A percentile compares a stretch with the other conserved stretches of the same genome.
phyloP scores from a whole-genome alignment of 2,113 vertebrate genomes.

The Semicossyphus pulcher region DNA sequence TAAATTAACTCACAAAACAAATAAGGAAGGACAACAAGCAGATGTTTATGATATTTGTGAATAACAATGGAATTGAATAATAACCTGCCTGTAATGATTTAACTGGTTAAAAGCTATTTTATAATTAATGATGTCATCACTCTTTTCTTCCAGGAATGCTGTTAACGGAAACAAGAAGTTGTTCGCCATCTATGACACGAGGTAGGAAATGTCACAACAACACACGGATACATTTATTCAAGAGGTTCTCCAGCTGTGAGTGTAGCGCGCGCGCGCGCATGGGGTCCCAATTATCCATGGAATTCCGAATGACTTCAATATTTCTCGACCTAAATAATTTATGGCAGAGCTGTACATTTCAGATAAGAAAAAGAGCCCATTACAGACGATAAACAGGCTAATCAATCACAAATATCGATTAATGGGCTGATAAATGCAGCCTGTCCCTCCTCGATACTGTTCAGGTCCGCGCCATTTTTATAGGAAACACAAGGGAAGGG shows the following conservation, averaged over 20 bases:
- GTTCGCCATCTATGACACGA: constrained; percentile 94
- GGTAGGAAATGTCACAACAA: constrained; percentile 81
- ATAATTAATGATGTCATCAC: constrained; percentile 33
- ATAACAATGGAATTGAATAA: too few species aligned
- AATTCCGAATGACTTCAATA: neutral
- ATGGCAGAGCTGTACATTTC: neutral
- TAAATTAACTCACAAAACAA: neutral
- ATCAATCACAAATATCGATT: constrained; percentile 52
- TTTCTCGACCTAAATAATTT: constrained; percentile 18
- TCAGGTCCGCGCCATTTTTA: constrained; percentile 71
- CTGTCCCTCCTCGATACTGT: constrained; percentile 32
- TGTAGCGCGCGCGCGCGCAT: neutral
- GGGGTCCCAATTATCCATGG: constrained; percentile 1
- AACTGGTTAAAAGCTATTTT: constrained; percentile 2
- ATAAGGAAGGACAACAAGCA: neutral
- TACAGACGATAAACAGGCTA: constrained; percentile 4
- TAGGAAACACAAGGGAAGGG: constrained; percentile 52
- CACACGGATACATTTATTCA: neutral
- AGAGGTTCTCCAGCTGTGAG: neutral
- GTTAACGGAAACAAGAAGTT: constrained; percentile 94
- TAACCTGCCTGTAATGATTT: neutral
- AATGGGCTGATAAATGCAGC: constrained; percentile 41
- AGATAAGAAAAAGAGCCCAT: neutral
- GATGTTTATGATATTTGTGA: too few species aligned
- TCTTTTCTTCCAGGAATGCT: constrained; percentile 90